A percentile compares a stretch with the other conserved stretches of the same genome.
These are phyloP conservation scores for Montipora foliosa DNA, from an alignment of 64 coral and sea anemone genomes.

Conservation along the genomic window DNA sequence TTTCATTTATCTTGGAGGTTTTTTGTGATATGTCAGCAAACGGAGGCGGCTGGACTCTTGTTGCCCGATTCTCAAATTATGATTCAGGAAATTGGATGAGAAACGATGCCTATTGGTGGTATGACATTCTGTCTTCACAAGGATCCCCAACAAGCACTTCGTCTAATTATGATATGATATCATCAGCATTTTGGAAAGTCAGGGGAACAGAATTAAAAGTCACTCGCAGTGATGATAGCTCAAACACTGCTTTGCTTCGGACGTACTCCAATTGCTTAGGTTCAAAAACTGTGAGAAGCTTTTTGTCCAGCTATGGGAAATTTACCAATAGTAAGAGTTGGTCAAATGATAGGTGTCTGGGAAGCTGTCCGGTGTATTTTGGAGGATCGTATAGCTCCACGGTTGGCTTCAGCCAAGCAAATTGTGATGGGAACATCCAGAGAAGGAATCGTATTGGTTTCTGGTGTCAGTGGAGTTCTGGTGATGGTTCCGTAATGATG, in stretches of 20 bases:
- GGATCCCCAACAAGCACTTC: slow-evolving; percentile 41
- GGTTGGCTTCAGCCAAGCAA: not conserved
- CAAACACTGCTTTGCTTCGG: not conserved
- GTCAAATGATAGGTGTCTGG: slow-evolving; percentile 44
- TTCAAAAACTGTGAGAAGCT: slow-evolving; percentile 24
- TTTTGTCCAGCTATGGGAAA: slow-evolving; percentile 44
- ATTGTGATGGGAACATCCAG: slow-evolving; percentile 56
- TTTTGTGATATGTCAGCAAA: slow-evolving; percentile 63
- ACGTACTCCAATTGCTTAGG: slow-evolving; percentile 35
- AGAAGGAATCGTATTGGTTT: slow-evolving; percentile 31
- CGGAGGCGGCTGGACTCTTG: slow-evolving; percentile 63
- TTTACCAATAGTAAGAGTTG: slow-evolving; percentile 32
- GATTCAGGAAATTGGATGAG: slow-evolving; percentile 63
- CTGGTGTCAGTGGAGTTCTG: slow-evolving; percentile 67
- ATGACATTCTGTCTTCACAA: slow-evolving; percentile 35
- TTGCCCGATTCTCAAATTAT: slow-evolving; percentile 70
- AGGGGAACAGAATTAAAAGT: slow-evolving; percentile 50
- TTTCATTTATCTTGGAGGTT: not conserved
- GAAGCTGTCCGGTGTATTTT: slow-evolving; percentile 3
- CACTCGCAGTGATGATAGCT: slow-evolving; percentile 57
- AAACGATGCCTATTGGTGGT: slow-evolving; percentile 47
- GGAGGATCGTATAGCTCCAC: not conserved
- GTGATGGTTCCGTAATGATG: slow-evolving; percentile 76
- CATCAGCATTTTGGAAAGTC: slow-evolving; percentile 46
- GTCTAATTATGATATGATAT: slow-evolving; percentile 70